Conservation (phyloP, 2,888 invertebrate species). For the Copidosoma aretas region DNA sequence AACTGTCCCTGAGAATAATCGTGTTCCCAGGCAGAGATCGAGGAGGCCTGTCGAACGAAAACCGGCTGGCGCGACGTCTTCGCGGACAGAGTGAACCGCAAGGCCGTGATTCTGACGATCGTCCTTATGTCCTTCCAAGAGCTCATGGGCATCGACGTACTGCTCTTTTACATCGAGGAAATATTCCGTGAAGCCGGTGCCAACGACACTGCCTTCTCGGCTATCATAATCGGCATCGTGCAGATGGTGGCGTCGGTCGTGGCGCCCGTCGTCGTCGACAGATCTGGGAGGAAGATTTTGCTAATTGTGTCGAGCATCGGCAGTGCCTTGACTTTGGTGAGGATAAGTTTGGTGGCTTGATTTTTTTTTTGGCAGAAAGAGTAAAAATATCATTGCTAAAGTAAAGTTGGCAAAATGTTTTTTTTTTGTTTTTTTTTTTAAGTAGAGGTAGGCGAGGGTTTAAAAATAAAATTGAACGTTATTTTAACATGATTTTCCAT, state of each 20-base stretch:
- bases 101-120: constrained; percentile 77
- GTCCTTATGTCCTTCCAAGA: constrained; percentile 84
- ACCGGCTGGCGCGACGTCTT: neutral
- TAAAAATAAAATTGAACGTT: too few species aligned
- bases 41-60: too few species aligned
- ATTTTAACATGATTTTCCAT: too few species aligned
- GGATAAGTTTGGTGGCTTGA: too few species aligned
- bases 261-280: constrained; percentile 79
- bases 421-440: too few species aligned
- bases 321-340: too few species aligned
- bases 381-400: too few species aligned
- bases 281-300: constrained; percentile 76
- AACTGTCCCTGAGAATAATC: too few species aligned
- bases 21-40: too few species aligned
- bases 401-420: too few species aligned
- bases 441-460: too few species aligned
- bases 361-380: too few species aligned
- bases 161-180: constrained; percentile 78
- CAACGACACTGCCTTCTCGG: constrained; percentile 70
- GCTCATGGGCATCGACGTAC: constrained; percentile 80
- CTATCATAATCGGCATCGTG: constrained; percentile 78
- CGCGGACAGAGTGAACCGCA: constrained; percentile 72
- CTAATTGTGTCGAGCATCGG: constrained; percentile 75
- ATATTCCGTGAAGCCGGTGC: constrained; percentile 75
- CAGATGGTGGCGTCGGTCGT: constrained; percentile 76